These are phyloP conservation scores for Baccha elongata DNA, from an alignment of 2,888 invertebrate genomes.

Conservation along the genomic window DNA sequence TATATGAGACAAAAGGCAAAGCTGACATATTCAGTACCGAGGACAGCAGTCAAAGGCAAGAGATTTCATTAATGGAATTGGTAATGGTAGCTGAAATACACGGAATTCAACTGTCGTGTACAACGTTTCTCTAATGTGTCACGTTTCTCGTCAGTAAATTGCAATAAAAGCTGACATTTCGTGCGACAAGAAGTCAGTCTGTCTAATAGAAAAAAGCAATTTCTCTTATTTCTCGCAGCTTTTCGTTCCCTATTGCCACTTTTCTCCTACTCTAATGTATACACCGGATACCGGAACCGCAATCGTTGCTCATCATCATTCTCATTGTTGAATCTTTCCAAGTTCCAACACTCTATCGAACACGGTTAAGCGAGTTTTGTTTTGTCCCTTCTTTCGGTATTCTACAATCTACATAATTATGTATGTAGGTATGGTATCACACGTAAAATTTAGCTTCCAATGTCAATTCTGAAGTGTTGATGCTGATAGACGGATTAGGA, in stretches of 20 bases:
- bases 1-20: no score
- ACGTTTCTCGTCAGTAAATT: slow-evolving; percentile 79
- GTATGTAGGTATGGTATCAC: no score
- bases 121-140: slow-evolving; percentile 78
- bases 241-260: background rate
- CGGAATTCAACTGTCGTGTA: slow-evolving; percentile 61
- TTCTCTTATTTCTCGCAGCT: slow-evolving; percentile 43
- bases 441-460: no score
- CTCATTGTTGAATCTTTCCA: slow-evolving; percentile 6
- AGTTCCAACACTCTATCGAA: no score
- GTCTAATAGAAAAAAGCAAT: slow-evolving; percentile 67
- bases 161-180: slow-evolving; percentile 78
- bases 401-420: no score
- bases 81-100: slow-evolving; percentile 14
- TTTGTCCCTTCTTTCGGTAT: no score
- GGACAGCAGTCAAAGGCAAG: no score
- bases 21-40: no score
- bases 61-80: slow-evolving; percentile 18
- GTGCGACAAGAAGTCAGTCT: slow-evolving; percentile 71
- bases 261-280: no score
- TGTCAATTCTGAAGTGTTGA: no score
- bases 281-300: slow-evolving; percentile 35
- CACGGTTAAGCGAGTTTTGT: no score
- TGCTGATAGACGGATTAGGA: no score
- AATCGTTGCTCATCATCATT: slow-evolving; percentile 55